Percentiles rank a stretch among this genome's conserved stretches.
These are phyloP conservation scores for Anser brachyrhynchus DNA, from an alignment of 2,113 vertebrate species.

Conservation along the genomic window DNA sequence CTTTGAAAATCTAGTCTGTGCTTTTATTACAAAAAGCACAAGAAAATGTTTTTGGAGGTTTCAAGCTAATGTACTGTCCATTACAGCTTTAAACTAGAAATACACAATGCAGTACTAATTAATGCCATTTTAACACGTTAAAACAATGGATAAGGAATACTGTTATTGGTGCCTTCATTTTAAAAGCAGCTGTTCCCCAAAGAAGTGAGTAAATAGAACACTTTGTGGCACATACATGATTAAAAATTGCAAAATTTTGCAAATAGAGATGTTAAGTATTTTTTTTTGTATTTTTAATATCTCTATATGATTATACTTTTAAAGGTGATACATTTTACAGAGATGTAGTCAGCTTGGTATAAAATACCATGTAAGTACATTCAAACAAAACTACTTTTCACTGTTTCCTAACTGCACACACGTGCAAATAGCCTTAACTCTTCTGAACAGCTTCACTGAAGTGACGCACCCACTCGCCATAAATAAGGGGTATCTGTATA, in stretches of 20 bases:
- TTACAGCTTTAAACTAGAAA: constrained; percentile 65
- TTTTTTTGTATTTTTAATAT: background rate
- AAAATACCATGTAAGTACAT: constrained; percentile 48
- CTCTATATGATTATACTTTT: background rate
- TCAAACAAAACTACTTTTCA: background rate
- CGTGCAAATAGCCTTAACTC: background rate
- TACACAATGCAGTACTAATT: constrained; percentile 53
- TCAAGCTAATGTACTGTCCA: constrained; percentile 24
- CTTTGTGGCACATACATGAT: constrained; percentile 6
- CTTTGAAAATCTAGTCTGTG: background rate
- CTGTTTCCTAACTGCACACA: background rate
- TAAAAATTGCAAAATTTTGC: constrained; percentile 3
- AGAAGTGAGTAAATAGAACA: constrained; percentile 54
- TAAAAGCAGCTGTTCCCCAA: constrained; percentile 56
- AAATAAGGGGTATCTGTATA: constrained; percentile 2
- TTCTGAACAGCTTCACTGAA: background rate
- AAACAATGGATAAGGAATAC: constrained; percentile 62
- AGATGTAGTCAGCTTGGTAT: background rate
- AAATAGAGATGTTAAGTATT: background rate
- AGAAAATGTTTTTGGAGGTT: constrained; percentile 15
- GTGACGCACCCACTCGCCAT: background rate
- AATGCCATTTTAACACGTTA: constrained; percentile 52
- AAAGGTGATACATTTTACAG: constrained; percentile 37
- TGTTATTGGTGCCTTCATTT: constrained; percentile 67
- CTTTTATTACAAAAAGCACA: constrained; percentile 51